Evolutionary conservation across 2,797 vertebrate species (phyloP).

Genomic region (Protosalanx chinensis): DNA sequence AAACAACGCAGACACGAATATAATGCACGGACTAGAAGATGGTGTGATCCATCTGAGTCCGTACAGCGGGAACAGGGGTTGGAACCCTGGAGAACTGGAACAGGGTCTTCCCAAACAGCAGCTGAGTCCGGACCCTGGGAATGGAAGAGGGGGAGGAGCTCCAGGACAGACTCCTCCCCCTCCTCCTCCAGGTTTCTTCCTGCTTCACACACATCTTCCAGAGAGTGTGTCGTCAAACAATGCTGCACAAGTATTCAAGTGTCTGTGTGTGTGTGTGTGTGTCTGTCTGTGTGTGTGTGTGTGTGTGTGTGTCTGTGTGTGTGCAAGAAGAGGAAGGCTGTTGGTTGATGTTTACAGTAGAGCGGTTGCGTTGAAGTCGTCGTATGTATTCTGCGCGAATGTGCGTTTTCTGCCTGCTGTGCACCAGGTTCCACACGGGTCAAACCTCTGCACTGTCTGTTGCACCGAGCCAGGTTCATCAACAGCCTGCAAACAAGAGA

Average conservation of each 20-base stretch:
- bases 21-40: neutral
- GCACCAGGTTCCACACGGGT: neutral
- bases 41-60: neutral
- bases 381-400: neutral
- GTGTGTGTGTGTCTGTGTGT: neutral
- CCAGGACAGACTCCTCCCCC: neutral
- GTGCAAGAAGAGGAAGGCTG: neutral
- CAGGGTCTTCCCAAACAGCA: constrained; percentile 24
- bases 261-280: neutral
- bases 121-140: constrained; percentile 20
- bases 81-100: neutral
- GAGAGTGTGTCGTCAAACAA: neutral
- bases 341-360: too few species aligned
- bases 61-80: neutral
- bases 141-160: neutral
- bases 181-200: constrained; percentile 5
- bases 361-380: neutral
- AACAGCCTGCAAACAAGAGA: neutral
- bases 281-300: too few species aligned
- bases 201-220: constrained; percentile 13
- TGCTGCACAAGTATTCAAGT: neutral
- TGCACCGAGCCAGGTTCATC: neutral
- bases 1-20: neutral
- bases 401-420: neutral
- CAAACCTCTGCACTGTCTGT: neutral